Conservation (phyloP, 2,113 vertebrate species). For the Etheostoma cragini region DNA sequence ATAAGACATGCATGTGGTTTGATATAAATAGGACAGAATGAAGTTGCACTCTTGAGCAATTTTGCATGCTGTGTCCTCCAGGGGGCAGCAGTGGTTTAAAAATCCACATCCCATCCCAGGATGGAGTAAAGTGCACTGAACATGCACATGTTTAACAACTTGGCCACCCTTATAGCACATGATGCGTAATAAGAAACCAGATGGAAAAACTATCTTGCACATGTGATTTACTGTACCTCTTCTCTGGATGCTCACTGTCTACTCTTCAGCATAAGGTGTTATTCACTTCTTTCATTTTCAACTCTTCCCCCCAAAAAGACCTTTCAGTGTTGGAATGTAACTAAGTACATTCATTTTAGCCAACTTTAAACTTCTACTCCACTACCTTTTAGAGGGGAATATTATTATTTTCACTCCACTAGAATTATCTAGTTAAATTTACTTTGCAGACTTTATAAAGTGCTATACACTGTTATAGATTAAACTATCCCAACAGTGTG, state of each 20-base stretch:
- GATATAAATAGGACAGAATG: not conserved
- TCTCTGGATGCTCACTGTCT: not conserved
- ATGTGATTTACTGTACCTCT: not conserved
- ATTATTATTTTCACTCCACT: not conserved
- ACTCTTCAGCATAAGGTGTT: not conserved
- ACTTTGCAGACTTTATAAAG: not conserved
- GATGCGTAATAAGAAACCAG: not conserved
- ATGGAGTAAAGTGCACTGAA: not conserved
- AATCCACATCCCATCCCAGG: not conserved
- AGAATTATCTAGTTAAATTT: not conserved
- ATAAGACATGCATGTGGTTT: not conserved
- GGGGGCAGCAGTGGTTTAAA: conserved; percentile 15
- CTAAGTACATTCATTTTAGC: not conserved
- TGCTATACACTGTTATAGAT: not conserved
- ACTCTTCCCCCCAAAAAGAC: not conserved
- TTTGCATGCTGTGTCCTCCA: not conserved
- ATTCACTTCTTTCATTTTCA: not conserved
- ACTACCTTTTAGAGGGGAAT: not conserved
- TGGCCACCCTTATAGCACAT: not conserved
- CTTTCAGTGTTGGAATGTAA: not conserved
- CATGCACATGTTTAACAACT: not conserved
- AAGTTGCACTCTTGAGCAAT: not conserved
- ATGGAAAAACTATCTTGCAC: not conserved
- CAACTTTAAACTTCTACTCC: not conserved
- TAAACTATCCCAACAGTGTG: not conserved